Evolutionary conservation across 1,140 invertebrate genomes (phyloP).

Genomic region (Drosophila ercepeae): DNA sequence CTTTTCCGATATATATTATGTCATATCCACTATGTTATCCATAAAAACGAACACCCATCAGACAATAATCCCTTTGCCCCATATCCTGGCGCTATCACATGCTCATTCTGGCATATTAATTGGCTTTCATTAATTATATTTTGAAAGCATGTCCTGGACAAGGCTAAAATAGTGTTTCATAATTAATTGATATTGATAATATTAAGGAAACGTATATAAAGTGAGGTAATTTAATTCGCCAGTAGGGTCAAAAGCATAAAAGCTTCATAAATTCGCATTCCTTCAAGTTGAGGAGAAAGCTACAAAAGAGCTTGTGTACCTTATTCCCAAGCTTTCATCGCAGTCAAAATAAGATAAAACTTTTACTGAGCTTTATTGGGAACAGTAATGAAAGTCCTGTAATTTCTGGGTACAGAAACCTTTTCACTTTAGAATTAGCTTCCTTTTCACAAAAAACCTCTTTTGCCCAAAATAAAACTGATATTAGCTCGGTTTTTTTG

Average conservation of each 20-base stretch:
- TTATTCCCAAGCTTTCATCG: background rate
- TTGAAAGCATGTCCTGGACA: slow-evolving; percentile 46
- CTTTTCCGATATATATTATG: slow-evolving; percentile 10
- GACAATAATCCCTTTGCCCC: slow-evolving; percentile 18
- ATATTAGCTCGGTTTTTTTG: slow-evolving; percentile 57
- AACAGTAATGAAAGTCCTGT: background rate
- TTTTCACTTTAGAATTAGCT: background rate
- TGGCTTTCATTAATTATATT: slow-evolving; percentile 72
- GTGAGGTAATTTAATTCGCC: slow-evolving; percentile 13
- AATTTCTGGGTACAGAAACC: background rate
- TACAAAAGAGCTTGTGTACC: background rate
- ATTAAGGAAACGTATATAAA: slow-evolving; percentile 29
- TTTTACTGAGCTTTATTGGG: background rate
- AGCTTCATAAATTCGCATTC: background rate
- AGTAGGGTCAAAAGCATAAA: slow-evolving; percentile 7
- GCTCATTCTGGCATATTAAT: slow-evolving; percentile 59
- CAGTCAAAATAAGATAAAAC: background rate
- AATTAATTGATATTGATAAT: slow-evolving; percentile 59
- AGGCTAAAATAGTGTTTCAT: slow-evolving; percentile 48
- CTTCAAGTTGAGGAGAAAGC: background rate
- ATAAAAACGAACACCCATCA: slow-evolving; percentile 1
- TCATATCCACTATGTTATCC: slow-evolving; percentile 19
- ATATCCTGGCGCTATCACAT: slow-evolving; percentile 21
- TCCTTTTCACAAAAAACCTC: background rate
- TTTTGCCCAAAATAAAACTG: slow-evolving; percentile 11